phyloP scores from a whole-genome alignment of 2,113 vertebrate genomes.

The Ornithorhynchus anatinus region DNA sequence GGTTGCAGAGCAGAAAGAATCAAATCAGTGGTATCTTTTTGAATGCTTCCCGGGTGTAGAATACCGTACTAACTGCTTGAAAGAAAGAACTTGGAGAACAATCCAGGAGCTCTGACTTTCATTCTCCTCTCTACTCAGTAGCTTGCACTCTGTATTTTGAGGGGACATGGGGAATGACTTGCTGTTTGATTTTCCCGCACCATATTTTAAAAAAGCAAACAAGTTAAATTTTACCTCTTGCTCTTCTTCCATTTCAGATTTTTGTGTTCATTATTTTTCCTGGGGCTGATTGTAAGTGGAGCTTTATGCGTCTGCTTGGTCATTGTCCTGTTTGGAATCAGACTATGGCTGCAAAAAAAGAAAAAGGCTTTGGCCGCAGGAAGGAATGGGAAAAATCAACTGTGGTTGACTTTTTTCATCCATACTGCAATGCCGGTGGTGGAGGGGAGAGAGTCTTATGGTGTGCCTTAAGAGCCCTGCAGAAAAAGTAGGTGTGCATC shows the following conservation, averaged over 20 bases:
- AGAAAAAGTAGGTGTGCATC: constrained; percentile 80
- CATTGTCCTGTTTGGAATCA: constrained; percentile 73
- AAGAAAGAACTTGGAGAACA: too few relatives aligned
- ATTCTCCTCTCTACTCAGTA: too few relatives aligned
- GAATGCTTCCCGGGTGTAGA: too few relatives aligned
- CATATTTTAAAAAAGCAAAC: too few relatives aligned
- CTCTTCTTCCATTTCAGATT: constrained; percentile 76
- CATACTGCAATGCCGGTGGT: constrained; percentile 94
- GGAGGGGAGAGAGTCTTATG: constrained; percentile 95
- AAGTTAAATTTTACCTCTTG: constrained; percentile 1
- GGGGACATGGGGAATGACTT: too few relatives aligned
- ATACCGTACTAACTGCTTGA: too few relatives aligned
- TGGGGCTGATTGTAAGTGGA: constrained; percentile 77
- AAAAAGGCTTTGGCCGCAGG: constrained; percentile 58
- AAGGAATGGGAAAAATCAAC: constrained; percentile 67
- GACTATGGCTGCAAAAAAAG: constrained; percentile 78
- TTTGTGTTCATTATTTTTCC: constrained; percentile 83
- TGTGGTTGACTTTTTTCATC: constrained; percentile 93
- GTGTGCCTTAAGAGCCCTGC: constrained; percentile 89
- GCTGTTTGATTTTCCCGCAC: too few relatives aligned
- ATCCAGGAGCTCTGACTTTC: too few relatives aligned
- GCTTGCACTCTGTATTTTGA: too few relatives aligned
- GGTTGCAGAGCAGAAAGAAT: too few relatives aligned
- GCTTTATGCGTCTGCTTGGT: constrained; percentile 72
- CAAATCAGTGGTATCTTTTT: too few relatives aligned